A percentile compares a stretch with the other conserved stretches of the same genome.
Evolutionary conservation across 2,888 invertebrate genomes (phyloP).

Genomic region (Thera britannica): DNA sequence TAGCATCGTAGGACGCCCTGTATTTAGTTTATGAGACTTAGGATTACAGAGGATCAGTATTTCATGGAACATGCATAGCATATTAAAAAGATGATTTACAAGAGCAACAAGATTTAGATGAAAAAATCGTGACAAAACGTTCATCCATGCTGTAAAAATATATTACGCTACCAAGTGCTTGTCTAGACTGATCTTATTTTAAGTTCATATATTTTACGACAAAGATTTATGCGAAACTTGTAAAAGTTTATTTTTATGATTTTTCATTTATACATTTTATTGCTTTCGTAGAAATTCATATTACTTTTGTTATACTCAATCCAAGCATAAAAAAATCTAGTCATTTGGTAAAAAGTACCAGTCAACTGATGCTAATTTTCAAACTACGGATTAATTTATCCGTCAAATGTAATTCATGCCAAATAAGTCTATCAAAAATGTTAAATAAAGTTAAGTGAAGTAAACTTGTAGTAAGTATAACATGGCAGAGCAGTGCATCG

Average conservation of each 20-base stretch:
- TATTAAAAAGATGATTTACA: constrained; percentile 11
- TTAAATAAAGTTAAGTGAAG: too few relatives aligned
- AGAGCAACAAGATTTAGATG: neutral
- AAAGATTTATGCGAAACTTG: constrained; percentile 14
- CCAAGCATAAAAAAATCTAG: too few relatives aligned
- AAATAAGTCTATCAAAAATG: too few relatives aligned
- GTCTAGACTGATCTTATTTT: constrained; percentile 33
- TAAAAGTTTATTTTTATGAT: constrained; percentile 9
- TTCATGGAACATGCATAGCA: neutral
- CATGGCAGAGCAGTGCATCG: too few relatives aligned
- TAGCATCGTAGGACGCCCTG: too few relatives aligned
- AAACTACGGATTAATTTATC: too few relatives aligned
- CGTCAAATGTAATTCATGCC: too few relatives aligned
- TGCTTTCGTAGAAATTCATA: neutral
- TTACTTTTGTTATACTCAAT: too few relatives aligned
- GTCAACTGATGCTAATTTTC: too few relatives aligned
- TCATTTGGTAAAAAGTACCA: too few relatives aligned
- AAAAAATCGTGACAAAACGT: constrained; percentile 27
- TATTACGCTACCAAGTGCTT: constrained; percentile 15
- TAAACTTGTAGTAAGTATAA: too few relatives aligned
- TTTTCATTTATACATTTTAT: constrained; percentile 22
- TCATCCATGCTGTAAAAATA: constrained; percentile 28
- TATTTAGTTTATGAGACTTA: too few relatives aligned
- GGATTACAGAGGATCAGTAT: neutral
- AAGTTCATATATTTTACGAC: constrained; percentile 24